Base-by-base conservation (phyloP, 2,888 invertebrate species). In the Drosophila percnosoma region DNA sequence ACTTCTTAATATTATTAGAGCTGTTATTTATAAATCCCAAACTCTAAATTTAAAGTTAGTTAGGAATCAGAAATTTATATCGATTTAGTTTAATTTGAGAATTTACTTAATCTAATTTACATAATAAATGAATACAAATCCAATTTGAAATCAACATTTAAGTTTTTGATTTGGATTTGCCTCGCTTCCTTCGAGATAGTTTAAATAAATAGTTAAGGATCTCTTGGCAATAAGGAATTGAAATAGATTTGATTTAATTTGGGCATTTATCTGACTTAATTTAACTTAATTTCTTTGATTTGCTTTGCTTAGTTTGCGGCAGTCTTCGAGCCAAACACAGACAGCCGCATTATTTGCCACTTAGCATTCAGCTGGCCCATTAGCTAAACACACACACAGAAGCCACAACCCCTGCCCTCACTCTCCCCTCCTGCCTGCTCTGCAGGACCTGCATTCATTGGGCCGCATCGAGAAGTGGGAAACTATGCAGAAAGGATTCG, bases 371-470 rank as follows among this genome's bases (percentile, higher is more conserved):
- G 45, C 36, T 61, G 29, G 38, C 48, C 83, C 63, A 82, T 79
- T 82, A 68, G 60, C 58, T 69, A 34, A 68, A 58, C 68, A 68
- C 53, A 63, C 62, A 29, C 27, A 29, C 18, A 34, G 18, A 18
- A 52, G 59, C 66, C 49, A 7, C 18, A 13, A 48, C 36, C 13
- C 38, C 62, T 38, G 4, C 45, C 8, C 24, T 1, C 24, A 24
- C 45, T 15, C 15, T 1, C 4, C 8, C 45, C 45, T 8, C 8
- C 21, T 15, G 4, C 15, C 2, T 7, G 13, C 13, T 15, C 4
- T 68, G 57, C 75, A 70, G 72, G 72, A 49, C 45, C 49, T 64
- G 40, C 63, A 42, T 15, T 31, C 54, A 65, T 36, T 66, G 63
- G 57, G 34, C 62, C 49, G 15, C 59, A 36, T 40, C 64, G 45